Evolutionary conservation across 2,888 invertebrate genomes (phyloP).

Genomic region (Acanthoscelides obtectus): DNA sequence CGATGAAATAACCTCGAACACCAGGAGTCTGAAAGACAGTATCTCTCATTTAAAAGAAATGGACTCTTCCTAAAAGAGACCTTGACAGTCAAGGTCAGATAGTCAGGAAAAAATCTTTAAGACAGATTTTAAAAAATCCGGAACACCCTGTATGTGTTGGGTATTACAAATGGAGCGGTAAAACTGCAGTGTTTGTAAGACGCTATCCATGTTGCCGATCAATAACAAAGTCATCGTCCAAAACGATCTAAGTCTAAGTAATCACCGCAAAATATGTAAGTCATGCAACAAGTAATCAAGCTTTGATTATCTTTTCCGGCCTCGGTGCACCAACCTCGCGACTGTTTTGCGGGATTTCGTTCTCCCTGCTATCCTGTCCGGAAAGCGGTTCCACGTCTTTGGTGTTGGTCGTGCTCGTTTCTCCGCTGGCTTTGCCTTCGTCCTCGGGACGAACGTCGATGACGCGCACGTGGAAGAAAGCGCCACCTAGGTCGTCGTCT

Average conservation of each 20-base stretch:
- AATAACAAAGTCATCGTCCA: not conserved
- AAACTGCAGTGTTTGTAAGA: too few relatives aligned
- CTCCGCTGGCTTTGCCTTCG: constrained; percentile 18
- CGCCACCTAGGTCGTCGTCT: constrained; percentile 39
- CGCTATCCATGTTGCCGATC: too few relatives aligned
- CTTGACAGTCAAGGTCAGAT: too few relatives aligned
- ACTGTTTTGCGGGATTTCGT: constrained; percentile 36
- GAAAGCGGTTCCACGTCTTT: constrained; percentile 33
- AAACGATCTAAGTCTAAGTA: not conserved
- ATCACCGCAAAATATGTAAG: not conserved
- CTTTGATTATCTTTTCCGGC: constrained; percentile 37
- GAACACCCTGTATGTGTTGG: too few relatives aligned
- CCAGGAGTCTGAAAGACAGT: too few relatives aligned
- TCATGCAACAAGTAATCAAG: constrained; percentile 2
- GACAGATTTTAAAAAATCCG: too few relatives aligned
- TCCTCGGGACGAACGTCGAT: constrained; percentile 48
- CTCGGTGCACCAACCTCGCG: constrained; percentile 39
- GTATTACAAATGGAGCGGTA: too few relatives aligned
- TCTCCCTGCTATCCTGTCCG: constrained; percentile 36
- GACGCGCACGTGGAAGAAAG: constrained; percentile 47
- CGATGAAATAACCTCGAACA: too few relatives aligned
- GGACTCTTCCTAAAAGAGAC: too few relatives aligned
- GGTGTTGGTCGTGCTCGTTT: constrained; percentile 26
- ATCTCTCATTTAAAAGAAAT: too few relatives aligned
- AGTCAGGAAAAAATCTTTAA: too few relatives aligned